Evolutionary conservation across 2,888 invertebrate genomes (phyloP), one percentile per base, ranked within the genome.

Genomic region (Amiota mariae): DNA sequence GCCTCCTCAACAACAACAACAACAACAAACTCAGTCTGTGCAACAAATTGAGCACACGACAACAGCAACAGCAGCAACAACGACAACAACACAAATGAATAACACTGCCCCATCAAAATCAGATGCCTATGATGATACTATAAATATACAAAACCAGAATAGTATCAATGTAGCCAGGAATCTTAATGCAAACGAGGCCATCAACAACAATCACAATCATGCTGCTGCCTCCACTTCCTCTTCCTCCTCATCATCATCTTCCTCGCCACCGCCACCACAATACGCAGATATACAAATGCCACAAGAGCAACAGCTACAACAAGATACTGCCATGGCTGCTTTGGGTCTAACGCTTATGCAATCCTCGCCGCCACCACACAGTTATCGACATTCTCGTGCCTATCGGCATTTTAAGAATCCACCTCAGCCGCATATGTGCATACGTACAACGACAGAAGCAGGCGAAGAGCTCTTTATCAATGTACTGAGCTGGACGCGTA

Each of bases 371-470:
- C 92, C 92, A 59, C 90, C 92, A 70, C 92, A 92, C 82, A 91
- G 92, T 89, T 92, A 92, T 77, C 91, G 92, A 56, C 91, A 91
- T 73, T 92, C 93, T 47, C 89, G 93, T 84, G 93, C 92, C 76
- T 93, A 93, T 87, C 92, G 93, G 72, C 92, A 93, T 82, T 94
- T 94, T 80, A 94, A 93, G 88, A 94, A 94, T 88, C 94, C 94
- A 68, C 94, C 94, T 1, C 94, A 94, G 79, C 94, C 94, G 12
- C 94, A 94, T 89, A 94, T 94, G 94, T 94, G 94, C 88, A 91
- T 94, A 87, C 92, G 92, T 79, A 92, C 92, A 79, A 91, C 92
- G 20, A 89, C 91, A 1, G 92, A 92, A 75, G 77, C 87, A 36
- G 90, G 90, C 15, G 89, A 89, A 74, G 92, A 92, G 82, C 87